Conservation (phyloP, 2,888 invertebrate species). For the Liodrosophila aerea region DNA sequence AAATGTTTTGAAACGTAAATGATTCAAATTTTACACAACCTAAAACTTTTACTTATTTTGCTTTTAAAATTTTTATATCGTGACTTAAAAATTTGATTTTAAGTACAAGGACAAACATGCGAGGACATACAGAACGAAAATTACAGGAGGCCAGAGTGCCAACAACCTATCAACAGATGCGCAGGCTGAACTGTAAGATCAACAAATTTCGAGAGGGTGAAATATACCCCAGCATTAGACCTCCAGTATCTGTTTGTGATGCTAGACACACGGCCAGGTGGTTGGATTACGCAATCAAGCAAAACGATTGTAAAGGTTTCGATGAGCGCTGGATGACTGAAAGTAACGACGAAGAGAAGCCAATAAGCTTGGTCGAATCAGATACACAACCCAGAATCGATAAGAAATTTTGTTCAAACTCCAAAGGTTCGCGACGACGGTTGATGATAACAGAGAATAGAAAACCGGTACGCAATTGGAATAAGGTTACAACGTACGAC, state of each 20-base stretch:
- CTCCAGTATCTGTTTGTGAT: conserved; percentile 21
- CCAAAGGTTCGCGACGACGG: not conserved
- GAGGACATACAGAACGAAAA: too few species aligned
- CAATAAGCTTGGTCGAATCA: too few species aligned
- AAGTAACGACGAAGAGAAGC: not conserved
- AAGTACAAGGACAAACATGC: too few species aligned
- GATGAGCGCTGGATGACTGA: not conserved
- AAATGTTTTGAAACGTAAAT: too few species aligned
- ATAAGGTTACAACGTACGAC: conserved; percentile 18
- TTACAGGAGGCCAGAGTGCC: not conserved
- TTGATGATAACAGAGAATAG: not conserved
- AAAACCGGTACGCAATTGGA: conserved; percentile 9
- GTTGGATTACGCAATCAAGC: conserved; percentile 7
- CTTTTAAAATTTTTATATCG: too few species aligned
- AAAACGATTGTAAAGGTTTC: conserved; percentile 1
- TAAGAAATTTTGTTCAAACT: not conserved
- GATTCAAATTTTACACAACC: too few species aligned
- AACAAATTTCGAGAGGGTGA: conserved; percentile 7
- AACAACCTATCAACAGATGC: conserved; percentile 22
- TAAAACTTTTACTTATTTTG: too few species aligned
- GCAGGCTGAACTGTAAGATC: conserved; percentile 18
- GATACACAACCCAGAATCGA: not conserved
- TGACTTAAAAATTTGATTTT: not conserved
- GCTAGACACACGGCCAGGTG: not conserved
- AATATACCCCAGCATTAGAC: conserved; percentile 29